phyloP scores from a whole-genome alignment of 2,113 vertebrate genomes.

The Labrus mixtus region DNA sequence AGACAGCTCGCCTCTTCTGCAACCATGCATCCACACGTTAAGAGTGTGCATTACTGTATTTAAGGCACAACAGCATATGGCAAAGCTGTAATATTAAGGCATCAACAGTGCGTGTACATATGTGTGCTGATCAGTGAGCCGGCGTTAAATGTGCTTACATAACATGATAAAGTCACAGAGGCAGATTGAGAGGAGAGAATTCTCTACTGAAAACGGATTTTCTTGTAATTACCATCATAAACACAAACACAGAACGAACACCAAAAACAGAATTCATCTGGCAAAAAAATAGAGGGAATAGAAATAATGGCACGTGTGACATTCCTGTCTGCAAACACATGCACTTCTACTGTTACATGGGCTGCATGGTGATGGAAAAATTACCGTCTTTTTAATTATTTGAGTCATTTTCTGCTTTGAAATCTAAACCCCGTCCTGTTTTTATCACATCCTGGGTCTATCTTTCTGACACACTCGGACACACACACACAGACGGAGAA shows the following conservation, averaged over 20 bases:
- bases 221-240: neutral
- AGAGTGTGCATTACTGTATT: neutral
- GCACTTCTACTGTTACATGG: too few species aligned
- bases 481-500: too few species aligned
- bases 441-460: too few species aligned
- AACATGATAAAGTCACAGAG: conserved; percentile 6
- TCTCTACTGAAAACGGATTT: neutral
- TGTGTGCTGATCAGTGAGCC: conserved; percentile 35
- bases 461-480: too few species aligned
- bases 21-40: neutral
- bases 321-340: neutral
- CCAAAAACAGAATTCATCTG: too few species aligned
- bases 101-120: neutral
- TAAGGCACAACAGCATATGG: neutral
- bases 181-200: neutral
- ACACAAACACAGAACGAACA: too few species aligned
- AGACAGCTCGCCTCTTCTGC: neutral
- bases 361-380: too few species aligned
- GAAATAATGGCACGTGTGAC: too few species aligned
- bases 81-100: neutral
- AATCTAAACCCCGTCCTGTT: too few species aligned
- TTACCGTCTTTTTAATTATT: too few species aligned
- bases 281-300: too few species aligned
- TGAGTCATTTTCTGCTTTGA: too few species aligned
- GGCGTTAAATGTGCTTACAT: conserved; percentile 20